phyloP scores from a whole-genome alignment of 1,140 invertebrate genomes.

The Zaprionus inermis region DNA sequence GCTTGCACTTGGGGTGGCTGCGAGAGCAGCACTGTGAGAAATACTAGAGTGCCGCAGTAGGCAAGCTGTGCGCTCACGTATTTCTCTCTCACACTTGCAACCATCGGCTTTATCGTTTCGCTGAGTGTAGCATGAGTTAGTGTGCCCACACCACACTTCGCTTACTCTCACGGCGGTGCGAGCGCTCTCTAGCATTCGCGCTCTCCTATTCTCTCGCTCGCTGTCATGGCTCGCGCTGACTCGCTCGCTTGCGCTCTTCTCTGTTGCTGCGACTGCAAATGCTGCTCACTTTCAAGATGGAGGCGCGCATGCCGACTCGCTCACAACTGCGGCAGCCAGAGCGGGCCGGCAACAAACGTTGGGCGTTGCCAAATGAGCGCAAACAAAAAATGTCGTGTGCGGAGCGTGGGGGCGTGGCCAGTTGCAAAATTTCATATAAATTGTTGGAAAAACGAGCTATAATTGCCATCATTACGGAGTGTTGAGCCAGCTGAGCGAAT shows the following conservation, averaged over 20 bases:
- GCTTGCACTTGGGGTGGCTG: conserved; percentile 11
- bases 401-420: conserved; percentile 36
- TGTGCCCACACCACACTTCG: conserved; percentile 17
- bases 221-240: conserved; percentile 9
- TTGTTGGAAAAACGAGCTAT: conserved; percentile 84
- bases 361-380: conserved; percentile 52
- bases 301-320: conserved; percentile 49
- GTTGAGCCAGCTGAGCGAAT: conserved; percentile 72
- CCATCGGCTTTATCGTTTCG: conserved; percentile 12
- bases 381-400: conserved; percentile 45
- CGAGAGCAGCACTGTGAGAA: not conserved
- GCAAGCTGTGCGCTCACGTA: not conserved
- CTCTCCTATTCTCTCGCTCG: conserved; percentile 8
- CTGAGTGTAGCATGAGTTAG: conserved; percentile 35
- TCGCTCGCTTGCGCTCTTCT: conserved; percentile 34
- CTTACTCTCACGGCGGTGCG: conserved; percentile 1
- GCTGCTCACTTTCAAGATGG: conserved; percentile 64
- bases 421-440: conserved; percentile 76
- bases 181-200: conserved; percentile 16
- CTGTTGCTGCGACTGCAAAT: not conserved
- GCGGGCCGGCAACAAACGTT: conserved; percentile 30
- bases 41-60: too few species aligned
- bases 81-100: not conserved
- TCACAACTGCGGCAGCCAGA: conserved; percentile 3
- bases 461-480: conserved; percentile 84